phyloP scores from a whole-genome alignment of 2,888 invertebrate genomes.

The Hyalella azteca region DNA sequence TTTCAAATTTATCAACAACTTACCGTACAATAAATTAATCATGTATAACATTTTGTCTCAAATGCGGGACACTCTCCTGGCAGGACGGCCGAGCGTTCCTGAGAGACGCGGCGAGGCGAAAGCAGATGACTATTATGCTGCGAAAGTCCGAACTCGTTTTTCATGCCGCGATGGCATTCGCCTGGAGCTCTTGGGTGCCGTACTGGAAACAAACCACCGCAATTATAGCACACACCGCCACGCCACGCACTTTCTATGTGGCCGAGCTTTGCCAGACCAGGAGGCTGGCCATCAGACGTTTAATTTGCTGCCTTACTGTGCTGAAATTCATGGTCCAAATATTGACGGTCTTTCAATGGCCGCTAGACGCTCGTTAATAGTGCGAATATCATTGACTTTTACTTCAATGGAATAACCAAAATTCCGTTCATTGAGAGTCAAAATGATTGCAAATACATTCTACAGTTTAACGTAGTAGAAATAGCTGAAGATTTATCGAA shows the following conservation, averaged over 20 bases:
- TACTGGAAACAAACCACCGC: slow-evolving; percentile 29
- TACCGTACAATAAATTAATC: no score
- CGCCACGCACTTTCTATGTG: slow-evolving; percentile 25
- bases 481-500: no score
- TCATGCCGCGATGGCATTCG: slow-evolving; percentile 31
- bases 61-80: background rate
- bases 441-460: no score
- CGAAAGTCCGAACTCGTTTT: slow-evolving; percentile 30
- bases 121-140: slow-evolving; percentile 24
- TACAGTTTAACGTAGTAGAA: no score
- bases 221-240: slow-evolving; percentile 25
- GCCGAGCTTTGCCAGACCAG: background rate
- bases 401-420: no score
- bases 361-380: no score
- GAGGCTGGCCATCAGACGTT: background rate
- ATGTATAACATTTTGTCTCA: no score
- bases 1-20: no score
- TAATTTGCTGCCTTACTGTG: background rate
- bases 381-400: no score
- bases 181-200: slow-evolving; percentile 23
- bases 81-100: background rate
- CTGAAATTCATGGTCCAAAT: no score
- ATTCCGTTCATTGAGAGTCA: no score
- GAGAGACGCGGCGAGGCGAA: background rate
- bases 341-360: no score